These are phyloP conservation scores for Spilosoma lubricipeda DNA, from an alignment of 2,888 invertebrate genomes.

Conservation along the genomic window DNA sequence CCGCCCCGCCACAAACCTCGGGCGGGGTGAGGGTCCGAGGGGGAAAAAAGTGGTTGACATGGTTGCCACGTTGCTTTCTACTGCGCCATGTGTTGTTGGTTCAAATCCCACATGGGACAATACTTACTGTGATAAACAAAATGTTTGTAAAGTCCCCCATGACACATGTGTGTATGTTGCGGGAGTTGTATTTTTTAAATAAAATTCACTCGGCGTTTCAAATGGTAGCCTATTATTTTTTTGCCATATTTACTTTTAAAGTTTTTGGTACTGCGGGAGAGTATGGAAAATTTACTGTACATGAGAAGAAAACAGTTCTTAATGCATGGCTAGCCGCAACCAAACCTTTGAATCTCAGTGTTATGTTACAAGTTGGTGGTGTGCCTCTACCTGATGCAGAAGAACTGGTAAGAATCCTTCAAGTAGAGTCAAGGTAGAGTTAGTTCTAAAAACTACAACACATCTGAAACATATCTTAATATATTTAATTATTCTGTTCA, in stretches of 20 bases:
- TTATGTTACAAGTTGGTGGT: background rate
- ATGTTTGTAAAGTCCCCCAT: too few relatives aligned
- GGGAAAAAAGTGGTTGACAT: too few relatives aligned
- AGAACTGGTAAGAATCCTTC: background rate
- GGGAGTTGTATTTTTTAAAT: too few relatives aligned
- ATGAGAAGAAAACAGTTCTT: conserved; percentile 43
- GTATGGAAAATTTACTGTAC: conserved; percentile 39
- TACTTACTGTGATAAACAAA: too few relatives aligned
- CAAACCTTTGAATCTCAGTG: conserved; percentile 24
- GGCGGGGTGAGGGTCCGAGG: too few relatives aligned
- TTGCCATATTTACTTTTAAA: conserved; percentile 23
- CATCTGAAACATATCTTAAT: too few relatives aligned
- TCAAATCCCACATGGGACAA: too few relatives aligned
- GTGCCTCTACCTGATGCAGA: background rate
- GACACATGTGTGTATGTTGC: too few relatives aligned
- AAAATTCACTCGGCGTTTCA: background rate
- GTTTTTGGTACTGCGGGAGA: conserved; percentile 50
- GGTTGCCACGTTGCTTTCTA: too few relatives aligned
- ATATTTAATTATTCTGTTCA: too few relatives aligned
- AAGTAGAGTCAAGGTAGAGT: background rate
- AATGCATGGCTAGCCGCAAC: conserved; percentile 41
- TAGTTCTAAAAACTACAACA: background rate
- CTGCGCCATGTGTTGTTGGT: too few relatives aligned
- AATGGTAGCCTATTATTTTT: background rate
- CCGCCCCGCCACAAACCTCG: too few relatives aligned